These are phyloP conservation scores for Erpornis zantholeuca DNA, from an alignment of 2,113 vertebrate genomes.

Conservation along the genomic window DNA sequence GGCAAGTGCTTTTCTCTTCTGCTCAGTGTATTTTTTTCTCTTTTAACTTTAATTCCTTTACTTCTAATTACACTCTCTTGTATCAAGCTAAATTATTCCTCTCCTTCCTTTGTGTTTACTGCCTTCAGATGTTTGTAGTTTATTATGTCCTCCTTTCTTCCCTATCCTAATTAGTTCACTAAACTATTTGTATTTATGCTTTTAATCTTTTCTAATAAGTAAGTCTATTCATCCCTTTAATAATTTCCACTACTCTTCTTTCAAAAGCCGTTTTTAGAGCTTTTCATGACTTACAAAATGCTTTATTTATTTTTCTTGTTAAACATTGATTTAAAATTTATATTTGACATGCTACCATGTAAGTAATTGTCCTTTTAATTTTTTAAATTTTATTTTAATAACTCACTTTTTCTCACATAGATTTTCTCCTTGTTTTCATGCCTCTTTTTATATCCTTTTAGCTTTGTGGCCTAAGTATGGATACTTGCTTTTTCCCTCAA, in stretches of 20 bases:
- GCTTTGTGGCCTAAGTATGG: neutral
- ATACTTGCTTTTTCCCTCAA: neutral
- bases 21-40: neutral
- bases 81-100: neutral
- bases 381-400: neutral
- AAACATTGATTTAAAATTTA: neutral
- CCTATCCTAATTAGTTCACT: slow-evolving; percentile 17
- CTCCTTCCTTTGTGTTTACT: neutral
- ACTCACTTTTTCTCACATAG: neutral
- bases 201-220: slow-evolving; percentile 49
- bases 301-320: neutral
- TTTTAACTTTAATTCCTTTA: slow-evolving; percentile 4
- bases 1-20: neutral
- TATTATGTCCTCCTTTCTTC: neutral
- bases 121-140: neutral
- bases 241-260: neutral
- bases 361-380: neutral
- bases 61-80: neutral
- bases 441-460: neutral
- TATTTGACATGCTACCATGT: neutral
- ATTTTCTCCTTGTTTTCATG: neutral
- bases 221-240: slow-evolving; percentile 4
- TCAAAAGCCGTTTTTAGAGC: neutral
- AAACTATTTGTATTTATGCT: slow-evolving; percentile 40
- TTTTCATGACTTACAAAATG: neutral